A percentile compares a stretch with the other conserved stretches of the same genome.
Conservation (phyloP, 1,140 invertebrate species). For the Drosophila quadrilineata region DNA sequence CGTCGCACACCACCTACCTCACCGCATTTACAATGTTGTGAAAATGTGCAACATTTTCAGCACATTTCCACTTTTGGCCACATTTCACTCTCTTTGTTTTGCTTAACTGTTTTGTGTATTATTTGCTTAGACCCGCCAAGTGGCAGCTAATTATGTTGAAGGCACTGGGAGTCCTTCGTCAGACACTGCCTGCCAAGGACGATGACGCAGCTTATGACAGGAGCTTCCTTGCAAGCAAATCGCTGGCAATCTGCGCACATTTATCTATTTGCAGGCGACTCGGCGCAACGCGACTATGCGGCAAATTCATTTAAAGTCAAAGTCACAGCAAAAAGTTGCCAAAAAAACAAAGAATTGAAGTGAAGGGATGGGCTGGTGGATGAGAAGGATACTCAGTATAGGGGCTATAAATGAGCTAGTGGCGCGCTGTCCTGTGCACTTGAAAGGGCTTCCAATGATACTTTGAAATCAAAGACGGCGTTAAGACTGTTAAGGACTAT, state of each 20-base stretch:
- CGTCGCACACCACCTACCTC: neutral
- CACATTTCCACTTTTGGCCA: constrained; percentile 17
- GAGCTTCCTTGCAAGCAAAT: neutral
- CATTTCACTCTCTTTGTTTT: constrained; percentile 24
- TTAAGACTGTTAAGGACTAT: constrained; percentile 38
- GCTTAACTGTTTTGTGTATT: constrained; percentile 21
- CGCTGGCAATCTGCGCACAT: too few relatives aligned
- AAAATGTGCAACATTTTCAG: too few relatives aligned
- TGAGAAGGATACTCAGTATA: too few relatives aligned
- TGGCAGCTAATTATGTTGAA: constrained; percentile 47
- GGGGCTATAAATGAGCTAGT: constrained; percentile 37
- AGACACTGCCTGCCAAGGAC: constrained; percentile 14
- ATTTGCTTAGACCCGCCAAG: constrained; percentile 16
- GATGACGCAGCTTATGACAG: constrained; percentile 38
- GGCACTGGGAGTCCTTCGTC: constrained; percentile 9
- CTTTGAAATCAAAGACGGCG: constrained; percentile 78
- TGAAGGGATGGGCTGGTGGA: neutral
- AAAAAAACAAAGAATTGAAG: constrained; percentile 7
- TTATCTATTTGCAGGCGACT: too few relatives aligned
- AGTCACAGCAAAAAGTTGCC: constrained; percentile 9
- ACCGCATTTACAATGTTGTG: neutral
- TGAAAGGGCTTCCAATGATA: constrained; percentile 63
- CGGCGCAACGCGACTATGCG: too few relatives aligned
- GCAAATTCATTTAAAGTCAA: constrained; percentile 40
- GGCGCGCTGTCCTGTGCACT: constrained; percentile 29